Conservation (phyloP, 2,113 vertebrate species). For the Antigone vipio region DNA sequence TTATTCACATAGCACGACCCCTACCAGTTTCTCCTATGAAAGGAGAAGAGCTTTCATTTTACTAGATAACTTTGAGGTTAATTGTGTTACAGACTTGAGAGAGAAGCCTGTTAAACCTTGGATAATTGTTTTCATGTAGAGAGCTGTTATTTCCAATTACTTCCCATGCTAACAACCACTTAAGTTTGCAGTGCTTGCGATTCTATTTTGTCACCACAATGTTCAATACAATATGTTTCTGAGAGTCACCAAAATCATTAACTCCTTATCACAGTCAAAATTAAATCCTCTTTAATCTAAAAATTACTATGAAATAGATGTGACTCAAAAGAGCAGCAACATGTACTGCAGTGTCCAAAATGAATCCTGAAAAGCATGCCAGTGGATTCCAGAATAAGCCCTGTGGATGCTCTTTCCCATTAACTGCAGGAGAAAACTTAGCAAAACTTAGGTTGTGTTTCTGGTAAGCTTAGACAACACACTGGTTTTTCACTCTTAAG, state of each 20-base stretch:
- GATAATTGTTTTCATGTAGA: constrained; percentile 46
- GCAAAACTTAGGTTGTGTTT: not conserved
- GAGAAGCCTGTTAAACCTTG: not conserved
- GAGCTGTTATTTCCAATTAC: constrained; percentile 50
- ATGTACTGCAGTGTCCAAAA: not conserved
- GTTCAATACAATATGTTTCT: not conserved
- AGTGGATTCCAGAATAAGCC: not conserved
- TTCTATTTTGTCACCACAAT: not conserved
- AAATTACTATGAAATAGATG: constrained; percentile 1
- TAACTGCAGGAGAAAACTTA: not conserved
- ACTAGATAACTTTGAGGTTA: constrained; percentile 36
- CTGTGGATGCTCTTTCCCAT: not conserved
- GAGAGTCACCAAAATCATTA: constrained; percentile 16
- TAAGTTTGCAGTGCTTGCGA: not conserved
- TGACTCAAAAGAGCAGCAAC: not conserved
- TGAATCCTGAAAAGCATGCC: not conserved
- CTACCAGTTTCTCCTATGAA: not conserved
- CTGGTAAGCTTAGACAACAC: not conserved
- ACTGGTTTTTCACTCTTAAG: not conserved
- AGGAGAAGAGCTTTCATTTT: constrained; percentile 12
- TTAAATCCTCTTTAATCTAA: constrained; percentile 13
- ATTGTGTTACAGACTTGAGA: constrained; percentile 24
- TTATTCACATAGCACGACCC: not conserved
- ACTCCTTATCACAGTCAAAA: not conserved
- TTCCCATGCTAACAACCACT: constrained; percentile 30